Evolutionary conservation across 2,888 invertebrate species (phyloP).

Genomic region (Sarcophaga rosellei): DNA sequence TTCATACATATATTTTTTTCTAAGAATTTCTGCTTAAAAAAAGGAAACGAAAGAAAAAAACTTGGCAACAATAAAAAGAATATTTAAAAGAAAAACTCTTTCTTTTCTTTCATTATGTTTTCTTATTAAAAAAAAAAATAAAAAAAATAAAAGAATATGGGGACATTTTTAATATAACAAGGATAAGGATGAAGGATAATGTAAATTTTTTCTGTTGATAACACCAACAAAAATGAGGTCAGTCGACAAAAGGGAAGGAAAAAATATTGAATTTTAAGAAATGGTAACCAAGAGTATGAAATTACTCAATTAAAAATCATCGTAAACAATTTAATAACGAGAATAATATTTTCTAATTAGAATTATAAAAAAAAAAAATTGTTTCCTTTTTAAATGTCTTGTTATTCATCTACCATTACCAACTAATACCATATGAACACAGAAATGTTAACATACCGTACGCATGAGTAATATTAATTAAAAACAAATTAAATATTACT

Average conservation of each 20-base stretch:
- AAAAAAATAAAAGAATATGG: neutral
- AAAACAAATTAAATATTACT: constrained; percentile 54
- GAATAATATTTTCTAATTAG: neutral
- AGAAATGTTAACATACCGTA: neutral
- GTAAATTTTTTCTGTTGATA: constrained; percentile 3
- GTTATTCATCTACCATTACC: neutral
- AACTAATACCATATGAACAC: neutral
- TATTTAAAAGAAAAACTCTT: constrained; percentile 33
- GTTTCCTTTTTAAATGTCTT: too few species aligned
- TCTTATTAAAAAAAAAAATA: neutral
- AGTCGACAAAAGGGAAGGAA: neutral
- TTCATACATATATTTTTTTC: constrained; percentile 10
- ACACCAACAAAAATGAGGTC: constrained; percentile 15
- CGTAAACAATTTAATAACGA: neutral
- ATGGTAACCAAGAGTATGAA: neutral
- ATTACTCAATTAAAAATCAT: neutral
- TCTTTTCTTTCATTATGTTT: constrained; percentile 1
- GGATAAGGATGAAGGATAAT: constrained; percentile 10
- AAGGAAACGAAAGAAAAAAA: neutral
- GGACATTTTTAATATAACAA: neutral
- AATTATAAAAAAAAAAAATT: neutral
- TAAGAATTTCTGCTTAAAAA: neutral
- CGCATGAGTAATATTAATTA: constrained; percentile 46
- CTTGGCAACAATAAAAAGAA: constrained; percentile 32
- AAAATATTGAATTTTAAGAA: neutral